phyloP scores from a whole-genome alignment of 2,797 vertebrate genomes.

The Anniella stebbinsi region DNA sequence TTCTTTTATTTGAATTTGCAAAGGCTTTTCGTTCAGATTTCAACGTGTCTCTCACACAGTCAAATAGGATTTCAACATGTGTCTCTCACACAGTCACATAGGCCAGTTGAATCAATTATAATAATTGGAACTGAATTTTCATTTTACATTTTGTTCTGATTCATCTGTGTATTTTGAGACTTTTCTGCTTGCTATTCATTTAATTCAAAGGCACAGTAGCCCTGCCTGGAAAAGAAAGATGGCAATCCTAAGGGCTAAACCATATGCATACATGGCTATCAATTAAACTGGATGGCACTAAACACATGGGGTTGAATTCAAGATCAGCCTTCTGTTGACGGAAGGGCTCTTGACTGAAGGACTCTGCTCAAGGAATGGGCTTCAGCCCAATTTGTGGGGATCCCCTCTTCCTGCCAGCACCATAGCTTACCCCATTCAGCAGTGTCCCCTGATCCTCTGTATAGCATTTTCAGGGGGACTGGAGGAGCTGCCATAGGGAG shows the following conservation, averaged over 20 bases:
- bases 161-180: background rate
- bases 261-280: background rate
- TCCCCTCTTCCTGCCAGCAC: no score
- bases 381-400: no score
- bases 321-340: no score
- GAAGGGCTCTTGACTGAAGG: no score
- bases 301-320: background rate
- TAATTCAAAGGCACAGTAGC: background rate
- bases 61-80: background rate
- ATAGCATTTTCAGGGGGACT: no score
- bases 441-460: no score
- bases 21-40: conserved; percentile 1
- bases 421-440: no score
- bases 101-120: background rate
- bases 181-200: background rate
- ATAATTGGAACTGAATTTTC: background rate
- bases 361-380: no score
- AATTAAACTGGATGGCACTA: background rate
- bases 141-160: background rate
- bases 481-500: no score
- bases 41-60: background rate
- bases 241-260: background rate
- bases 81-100: no score
- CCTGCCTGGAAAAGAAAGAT: no score
- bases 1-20: background rate